Conservation (phyloP, 2,113 vertebrate species). For the Spilogale gracilis region DNA sequence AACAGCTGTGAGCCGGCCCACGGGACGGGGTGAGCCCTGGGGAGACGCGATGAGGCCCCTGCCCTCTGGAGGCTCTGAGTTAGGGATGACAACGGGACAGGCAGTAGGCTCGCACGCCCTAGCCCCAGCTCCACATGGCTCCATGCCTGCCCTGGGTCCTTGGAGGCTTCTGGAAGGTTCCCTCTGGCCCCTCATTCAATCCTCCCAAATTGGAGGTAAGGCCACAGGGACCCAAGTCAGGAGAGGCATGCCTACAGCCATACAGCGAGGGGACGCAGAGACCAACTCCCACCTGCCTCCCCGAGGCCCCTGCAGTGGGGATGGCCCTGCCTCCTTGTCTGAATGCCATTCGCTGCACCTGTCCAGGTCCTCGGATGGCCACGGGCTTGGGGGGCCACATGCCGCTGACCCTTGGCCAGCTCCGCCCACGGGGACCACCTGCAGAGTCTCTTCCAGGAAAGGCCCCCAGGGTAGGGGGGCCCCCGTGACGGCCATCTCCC, state of each 20-base stretch:
- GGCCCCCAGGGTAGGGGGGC: background rate
- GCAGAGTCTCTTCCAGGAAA: background rate
- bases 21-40: background rate
- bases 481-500: background rate
- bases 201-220: background rate
- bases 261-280: background rate
- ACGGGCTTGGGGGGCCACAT: background rate
- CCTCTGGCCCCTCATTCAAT: rapidly evolving
- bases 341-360: background rate
- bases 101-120: background rate
- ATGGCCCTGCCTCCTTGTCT: rapidly evolving
- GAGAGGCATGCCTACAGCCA: background rate
- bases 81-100: rapidly evolving
- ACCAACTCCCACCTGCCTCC: rapidly evolving
- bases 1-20: rapidly evolving
- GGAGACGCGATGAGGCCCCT: background rate
- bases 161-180: background rate
- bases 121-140: background rate
- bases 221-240: background rate
- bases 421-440: too few relatives aligned
- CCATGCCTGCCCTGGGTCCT: background rate
- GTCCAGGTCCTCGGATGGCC: background rate
- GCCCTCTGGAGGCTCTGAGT: background rate
- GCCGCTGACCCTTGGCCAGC: background rate
- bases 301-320: background rate